Evolutionary conservation across 2,888 invertebrate genomes (phyloP), one percentile per base, ranked within the genome.

Genomic region (Eucera pruinosa): DNA sequence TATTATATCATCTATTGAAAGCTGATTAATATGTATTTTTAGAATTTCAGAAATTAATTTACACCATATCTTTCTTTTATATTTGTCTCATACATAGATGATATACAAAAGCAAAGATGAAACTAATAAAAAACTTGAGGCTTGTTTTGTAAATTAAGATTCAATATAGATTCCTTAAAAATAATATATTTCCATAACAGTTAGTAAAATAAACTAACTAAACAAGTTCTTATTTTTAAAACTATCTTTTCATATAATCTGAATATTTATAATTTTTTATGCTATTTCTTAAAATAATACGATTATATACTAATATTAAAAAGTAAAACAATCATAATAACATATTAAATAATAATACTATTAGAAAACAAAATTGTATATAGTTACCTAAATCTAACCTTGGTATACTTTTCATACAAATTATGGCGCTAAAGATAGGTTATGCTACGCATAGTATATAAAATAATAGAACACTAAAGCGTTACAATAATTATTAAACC

Each of bases 221-320:
- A 47, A 23, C 13, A 47, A 47, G 23, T 13, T 13, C 18, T 20
- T n/a, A 0, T 36, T 55, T 23, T 23, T 7, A 55, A 20, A 55
- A 55, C 36, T 20, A 3, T 36, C 23, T 36, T 20, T 20, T 36
- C 1, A 20, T 1, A 3, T 15, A 23, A 36, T 36, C 0, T 23
- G n/a, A 55, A 55, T 0, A 36, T 55, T 36, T 55, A 20, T 36
- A 7, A 20, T n/a, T n/a, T 33, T 23, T 3, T 45, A 18, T 20
- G 11, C 7, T 45, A 20, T 45, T 20, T n/a, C 6, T 13, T 43
- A 43, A 41, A 15, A 13, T 36, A 36, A 11, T 36, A 48, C 9
- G 36, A 23, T 2, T n/a, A 61, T 25, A 20, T 6, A n/a, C n/a
- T 33, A 39, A 41, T 27, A 52, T 65, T n/a, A 23, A 54, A 43